Conservation (phyloP, 2,888 invertebrate species). For the Trissolcus japonicus region DNA sequence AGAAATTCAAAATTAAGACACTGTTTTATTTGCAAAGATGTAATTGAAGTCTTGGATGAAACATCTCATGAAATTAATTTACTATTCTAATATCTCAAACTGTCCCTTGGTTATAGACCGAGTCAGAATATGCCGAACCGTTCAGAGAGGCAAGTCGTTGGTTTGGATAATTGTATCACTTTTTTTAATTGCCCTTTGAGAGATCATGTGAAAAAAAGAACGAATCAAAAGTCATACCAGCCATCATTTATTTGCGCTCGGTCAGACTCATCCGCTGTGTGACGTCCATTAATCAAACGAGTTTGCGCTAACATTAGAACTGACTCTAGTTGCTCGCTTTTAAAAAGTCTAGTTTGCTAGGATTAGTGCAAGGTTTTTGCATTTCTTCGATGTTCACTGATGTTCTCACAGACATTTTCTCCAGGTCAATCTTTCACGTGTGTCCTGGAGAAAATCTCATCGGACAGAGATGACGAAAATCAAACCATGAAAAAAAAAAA, state of each 20-base stretch:
- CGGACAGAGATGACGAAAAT: no score
- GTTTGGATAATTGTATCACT: constrained; percentile 76
- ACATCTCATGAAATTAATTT: not conserved
- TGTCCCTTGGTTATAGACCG: constrained; percentile 76
- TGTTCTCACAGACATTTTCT: constrained; percentile 17
- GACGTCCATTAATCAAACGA: constrained; percentile 69
- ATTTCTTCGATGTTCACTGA: constrained; percentile 55
- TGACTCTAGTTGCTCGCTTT: constrained; percentile 73
- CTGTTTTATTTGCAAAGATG: not conserved
- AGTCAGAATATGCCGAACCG: constrained; percentile 77
- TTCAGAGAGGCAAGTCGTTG: constrained; percentile 77
- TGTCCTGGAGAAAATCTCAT: no score
- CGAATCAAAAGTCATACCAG: constrained; percentile 45
- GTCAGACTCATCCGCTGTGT: constrained; percentile 69
- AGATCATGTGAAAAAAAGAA: constrained; percentile 28
- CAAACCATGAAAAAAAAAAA: not conserved
- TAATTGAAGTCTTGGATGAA: constrained; percentile 27
- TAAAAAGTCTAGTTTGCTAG: constrained; percentile 68
- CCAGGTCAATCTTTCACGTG: not conserved
- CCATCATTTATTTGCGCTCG: constrained; percentile 53
- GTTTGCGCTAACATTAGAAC: constrained; percentile 69
- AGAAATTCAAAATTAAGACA: no score
- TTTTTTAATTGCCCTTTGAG: constrained; percentile 61
- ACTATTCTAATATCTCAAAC: constrained; percentile 69
- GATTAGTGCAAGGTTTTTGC: constrained; percentile 64